Base-by-base conservation (phyloP, 2,888 invertebrate species). In the Tenthredo notha region DNA sequence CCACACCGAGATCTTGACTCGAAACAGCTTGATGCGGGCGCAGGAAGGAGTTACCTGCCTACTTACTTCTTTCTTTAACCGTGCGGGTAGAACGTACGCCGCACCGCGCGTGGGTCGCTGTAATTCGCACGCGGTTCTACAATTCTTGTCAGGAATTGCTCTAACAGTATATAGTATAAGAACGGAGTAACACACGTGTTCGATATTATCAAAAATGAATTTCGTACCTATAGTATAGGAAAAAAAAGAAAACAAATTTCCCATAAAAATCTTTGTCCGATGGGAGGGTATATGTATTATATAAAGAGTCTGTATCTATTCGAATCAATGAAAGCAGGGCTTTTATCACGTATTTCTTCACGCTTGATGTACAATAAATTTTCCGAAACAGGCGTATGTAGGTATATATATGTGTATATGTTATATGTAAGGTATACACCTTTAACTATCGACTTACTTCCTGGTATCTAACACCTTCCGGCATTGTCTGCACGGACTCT, bases 11-110 rank as follows among this genome's bases (percentile, higher is more conserved):
- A 77, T 50, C 77, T n/a, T 54, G 15, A 54, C 77, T 54, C 77
- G 77, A 50, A 77, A 77, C 77, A 54, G 77, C 77, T 77, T 77
- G 77, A 77, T 77, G 77, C 77, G 77, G 54, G 77, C 50, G 50
- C 50, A 77, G 77, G 50, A 50, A 77, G 77, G 15, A 54, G 77
- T 54, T 33, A 77, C 50, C 77, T 77, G 54, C 29, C 29, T 75
- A 54, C 54, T 54, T 33, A 33, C 4, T 33, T 33, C 33, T 33
- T 33, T 77, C 47, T 77, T 75, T 50, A 6, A 29, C 29, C 50
- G 37, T 21, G 18, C 40, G 12, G 9, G 37, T 33, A 15, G 29
- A 12, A 4, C 33, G 29, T n/a, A n/a, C 21, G n/a, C 25, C 21
- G 74, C 29, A 4, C 3, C 33, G n/a, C 37, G 37, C 74, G 74